Evolutionary conservation across 2,797 vertebrate species (phyloP), one percentile per base, ranked within the genome.

Genomic region (Pampus argenteus): DNA sequence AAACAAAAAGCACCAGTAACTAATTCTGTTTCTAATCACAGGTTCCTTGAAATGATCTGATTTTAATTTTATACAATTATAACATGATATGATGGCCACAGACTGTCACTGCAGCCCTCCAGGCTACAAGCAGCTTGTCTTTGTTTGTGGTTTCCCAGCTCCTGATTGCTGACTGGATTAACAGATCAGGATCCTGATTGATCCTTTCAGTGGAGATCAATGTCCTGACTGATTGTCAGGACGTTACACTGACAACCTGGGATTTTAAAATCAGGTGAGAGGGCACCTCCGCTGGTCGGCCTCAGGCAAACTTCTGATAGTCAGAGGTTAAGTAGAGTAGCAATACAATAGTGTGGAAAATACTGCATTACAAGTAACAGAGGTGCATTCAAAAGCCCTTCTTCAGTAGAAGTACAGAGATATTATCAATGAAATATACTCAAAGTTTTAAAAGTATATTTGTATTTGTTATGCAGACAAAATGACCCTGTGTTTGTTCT

Each of bases 121-220:
- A 6, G 6, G 51, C 52, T 29, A 34, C 25, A 36, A 34, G 47
- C 13, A 1, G 48, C 8, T 25, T 23, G 22, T 5, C 6, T 17
- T 6, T 9, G 14, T 26, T 7, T 49, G 25, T 28, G 17, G 34
- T 22, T 31, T 23, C n/a, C 11, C 44, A 25, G 34, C 36, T 50
- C 34, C 44, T 28, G 29, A 63, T 29, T 54, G 31, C 65, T 40
- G 34, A 82, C 51, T 71, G 75, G 74, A 84, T 86, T 76, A 84
- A 68, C 54, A 57, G 74, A 82, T 76, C 60, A 55, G 45, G 71
- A 17, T 44, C 34, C 34, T 36, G 29, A 8, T 6, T 42, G 17
- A 44, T 6, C 40, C 44, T 61, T 63, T n/a, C 13, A 4, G 17
- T 11, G 20, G 44, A 72, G 58, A 69, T 65, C 13, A 26, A 10